Evolutionary conservation across 2,113 vertebrate species (phyloP), one percentile per base, ranked within the genome.

Genomic region (Heterotis niloticus): DNA sequence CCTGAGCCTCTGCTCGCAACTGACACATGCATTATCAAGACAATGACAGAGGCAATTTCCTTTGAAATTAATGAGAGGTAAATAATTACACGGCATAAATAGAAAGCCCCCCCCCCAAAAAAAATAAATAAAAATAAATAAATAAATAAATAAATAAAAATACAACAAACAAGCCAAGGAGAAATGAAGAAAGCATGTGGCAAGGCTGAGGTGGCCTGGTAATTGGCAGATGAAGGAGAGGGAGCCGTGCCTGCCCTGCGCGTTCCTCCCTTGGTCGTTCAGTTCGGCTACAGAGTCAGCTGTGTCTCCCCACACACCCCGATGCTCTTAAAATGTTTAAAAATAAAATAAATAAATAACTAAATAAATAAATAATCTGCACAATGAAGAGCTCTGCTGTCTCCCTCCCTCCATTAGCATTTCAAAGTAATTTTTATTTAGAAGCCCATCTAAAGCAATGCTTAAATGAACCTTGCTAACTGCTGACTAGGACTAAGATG

Each of bases 361-460:
- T n/a, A 74, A 87, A 84, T 83, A 81, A 76, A 10, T 18, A 62
- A 70, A 17, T 56, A 76, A 17, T 60, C 80, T 0, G 57, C 76
- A 80, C 52, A 56, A 34, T 60, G 52, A 28, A 78, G 64, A 68
- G 84, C 23, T 4, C 81, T 56, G 84, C 23, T 5, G 81, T 56
- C 71, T 81, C 75, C 20, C 77, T 75, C 17, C 18, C 24, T 17
- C n/a, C n/a, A 92, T 93, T 92, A 89, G 83, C 92, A 93, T 89
- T 92, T 92, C 91, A 93, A 92, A 92, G 91, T 83, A 78, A 84
- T 87, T 88, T 84, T 88, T 86, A 59, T 81, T 88, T 89, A 87
- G 85, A 89, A 88, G 88, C 89, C 89, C 84, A 91, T 91, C 88
- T 87, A 86, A 89, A 88, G 87, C 83, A 79, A 85, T 89, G 90